Conservation (phyloP, 1,140 invertebrate species). For the Drosophila pruinosa region DNA sequence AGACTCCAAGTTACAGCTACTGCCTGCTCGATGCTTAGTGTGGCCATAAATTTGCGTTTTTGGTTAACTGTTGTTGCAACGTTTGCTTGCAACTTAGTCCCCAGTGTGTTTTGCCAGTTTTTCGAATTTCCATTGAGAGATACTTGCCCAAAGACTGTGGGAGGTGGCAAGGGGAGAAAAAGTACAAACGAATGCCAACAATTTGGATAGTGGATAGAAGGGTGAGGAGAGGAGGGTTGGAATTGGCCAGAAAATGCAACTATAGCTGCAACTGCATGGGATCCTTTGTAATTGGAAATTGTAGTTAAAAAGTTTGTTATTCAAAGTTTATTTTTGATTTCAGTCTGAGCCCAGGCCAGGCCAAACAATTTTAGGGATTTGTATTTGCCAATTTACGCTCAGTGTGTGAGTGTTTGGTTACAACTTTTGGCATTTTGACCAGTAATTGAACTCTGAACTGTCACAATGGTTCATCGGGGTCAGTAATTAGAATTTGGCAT, state of each 20-base stretch:
- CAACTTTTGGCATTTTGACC: slow-evolving; percentile 51
- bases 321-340: slow-evolving; percentile 70
- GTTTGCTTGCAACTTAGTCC: slow-evolving; percentile 22
- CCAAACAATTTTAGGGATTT: slow-evolving; percentile 13
- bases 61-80: slow-evolving; percentile 54
- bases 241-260: slow-evolving; percentile 25
- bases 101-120: slow-evolving; percentile 4
- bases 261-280: slow-evolving; percentile 22
- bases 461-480: slow-evolving; percentile 46
- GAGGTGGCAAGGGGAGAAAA: background rate
- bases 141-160: background rate
- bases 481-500: slow-evolving; percentile 54
- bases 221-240: background rate
- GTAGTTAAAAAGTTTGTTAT: slow-evolving; percentile 60
- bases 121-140: slow-evolving; percentile 33
- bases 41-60: slow-evolving; percentile 65
- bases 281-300: slow-evolving; percentile 70
- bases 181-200: background rate
- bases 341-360: too few relatives aligned
- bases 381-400: slow-evolving; percentile 45
- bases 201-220: background rate
- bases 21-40: slow-evolving; percentile 38
- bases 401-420: slow-evolving; percentile 9
- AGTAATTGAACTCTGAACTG: slow-evolving; percentile 65
- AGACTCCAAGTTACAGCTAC: background rate